These are phyloP conservation scores for Tenrec ecaudatus DNA, from an alignment of 2,113 vertebrate genomes.

Conservation along the genomic window DNA sequence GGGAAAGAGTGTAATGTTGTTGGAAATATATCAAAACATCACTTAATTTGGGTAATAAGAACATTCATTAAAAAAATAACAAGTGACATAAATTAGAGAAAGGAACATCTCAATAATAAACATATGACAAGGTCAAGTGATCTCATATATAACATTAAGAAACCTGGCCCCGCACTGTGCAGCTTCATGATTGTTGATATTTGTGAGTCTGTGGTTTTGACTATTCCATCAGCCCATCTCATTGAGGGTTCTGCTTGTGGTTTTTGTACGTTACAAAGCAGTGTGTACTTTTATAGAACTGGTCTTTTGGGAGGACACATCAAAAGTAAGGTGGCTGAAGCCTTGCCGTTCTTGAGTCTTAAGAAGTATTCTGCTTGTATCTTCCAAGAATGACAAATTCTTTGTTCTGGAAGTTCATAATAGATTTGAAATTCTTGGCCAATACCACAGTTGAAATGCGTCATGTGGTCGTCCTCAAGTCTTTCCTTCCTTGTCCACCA, in stretches of 20 bases:
- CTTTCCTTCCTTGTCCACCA: not conserved
- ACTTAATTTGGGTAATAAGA: conserved; percentile 16
- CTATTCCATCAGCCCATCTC: not conserved
- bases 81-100: not conserved
- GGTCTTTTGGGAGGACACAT: not conserved
- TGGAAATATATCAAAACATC: not conserved
- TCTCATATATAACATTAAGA: not conserved
- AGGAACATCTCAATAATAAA: conserved; percentile 5
- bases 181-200: not conserved
- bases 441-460: not conserved
- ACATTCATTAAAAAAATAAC: not conserved
- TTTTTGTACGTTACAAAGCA: not conserved
- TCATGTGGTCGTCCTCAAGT: not conserved
- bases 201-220: not conserved
- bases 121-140: not conserved
- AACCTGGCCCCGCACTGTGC: not conserved
- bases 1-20: not conserved
- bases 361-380: not conserved
- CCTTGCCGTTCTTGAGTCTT: not conserved
- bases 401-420: not conserved
- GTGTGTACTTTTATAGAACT: not conserved
- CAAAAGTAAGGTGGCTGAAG: not conserved
- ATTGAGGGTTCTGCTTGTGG: not conserved
- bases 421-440: not conserved
- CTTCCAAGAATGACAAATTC: not conserved